Evolutionary conservation across 2,888 invertebrate species (phyloP), one percentile per base, ranked within the genome.

Genomic region (Chloroclystis v-ata): DNA sequence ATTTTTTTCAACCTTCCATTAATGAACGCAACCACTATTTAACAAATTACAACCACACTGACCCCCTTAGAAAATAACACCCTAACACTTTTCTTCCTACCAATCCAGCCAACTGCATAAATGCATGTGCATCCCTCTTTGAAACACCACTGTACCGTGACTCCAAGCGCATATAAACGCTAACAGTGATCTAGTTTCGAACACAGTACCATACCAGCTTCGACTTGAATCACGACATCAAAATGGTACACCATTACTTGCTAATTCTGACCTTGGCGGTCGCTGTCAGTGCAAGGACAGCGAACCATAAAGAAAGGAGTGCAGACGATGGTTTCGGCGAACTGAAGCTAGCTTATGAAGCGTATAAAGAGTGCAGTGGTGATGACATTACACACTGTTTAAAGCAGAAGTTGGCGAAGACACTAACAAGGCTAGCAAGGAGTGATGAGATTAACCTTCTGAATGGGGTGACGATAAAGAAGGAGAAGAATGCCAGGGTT

Each of bases 331-430:
- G 89, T 56, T 80, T 93, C 55, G 91, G 91, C 55, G 94, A 94
- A 63, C 78, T 95, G 4, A 90, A 92, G 61, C 90, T 92, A 65
- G 90, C 94, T 56, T 94, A 93, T 67, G 93, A 94, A 72, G 90
- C 94, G 55, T 95, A 95, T 80, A 93, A 93, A 75, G 94, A 95
- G 65, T 95, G 95, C 83, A 89, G 92, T 49, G 90, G 91, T 42
- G 83, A 89, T 52, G 93, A 92, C 57, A 74, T 93, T 24, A 88
- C 92, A 2, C 91, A 93, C 49, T 96, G 95, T 61, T 84, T 96
- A 41, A 95, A 95, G 75, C 80, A 94, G 50, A 95, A 95, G 72
- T 78, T 95, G 40, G 89, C 95, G n/a, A 90, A 93, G 13, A 92
- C 93, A 1, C 82, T 95, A 76, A 94, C 94, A 63, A 91, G 94